A percentile compares a stretch with the other conserved stretches of the same genome.
These are phyloP conservation scores for Trematocara unimaculatum DNA, from an alignment of 2,113 vertebrate genomes.

Conservation along the genomic window DNA sequence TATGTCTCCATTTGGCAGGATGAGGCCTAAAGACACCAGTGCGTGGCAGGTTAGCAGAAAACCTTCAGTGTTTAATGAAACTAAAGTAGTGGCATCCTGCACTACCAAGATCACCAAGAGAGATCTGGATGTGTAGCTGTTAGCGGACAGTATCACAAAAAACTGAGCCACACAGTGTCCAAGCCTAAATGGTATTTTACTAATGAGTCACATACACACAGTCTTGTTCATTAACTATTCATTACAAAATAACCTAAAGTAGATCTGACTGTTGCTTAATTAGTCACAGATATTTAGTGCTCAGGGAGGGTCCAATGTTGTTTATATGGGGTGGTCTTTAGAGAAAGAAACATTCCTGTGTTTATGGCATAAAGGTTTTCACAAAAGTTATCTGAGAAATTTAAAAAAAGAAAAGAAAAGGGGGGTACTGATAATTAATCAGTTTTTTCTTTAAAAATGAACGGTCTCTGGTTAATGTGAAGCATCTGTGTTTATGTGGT, in stretches of 20 bases:
- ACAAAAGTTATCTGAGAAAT: background rate
- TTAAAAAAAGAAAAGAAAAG: rapidly evolving
- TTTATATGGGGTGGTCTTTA: background rate
- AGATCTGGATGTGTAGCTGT: background rate
- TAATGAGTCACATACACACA: background rate
- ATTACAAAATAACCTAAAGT: background rate
- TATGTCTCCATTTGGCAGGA: slow-evolving; percentile 91
- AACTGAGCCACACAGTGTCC: background rate
- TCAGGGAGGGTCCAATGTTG: background rate
- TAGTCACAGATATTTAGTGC: background rate
- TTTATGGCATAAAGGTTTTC: background rate
- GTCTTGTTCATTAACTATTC: background rate
- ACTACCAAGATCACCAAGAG: background rate
- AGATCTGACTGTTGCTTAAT: background rate
- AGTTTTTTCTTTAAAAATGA: background rate
- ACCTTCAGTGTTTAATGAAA: background rate
- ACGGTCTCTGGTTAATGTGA: background rate
- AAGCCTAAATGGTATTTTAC: background rate
- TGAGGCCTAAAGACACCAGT: slow-evolving; percentile 75
- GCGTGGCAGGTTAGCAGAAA: background rate
- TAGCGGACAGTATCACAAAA: background rate
- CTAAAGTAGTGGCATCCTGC: background rate
- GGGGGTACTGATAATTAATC: background rate
- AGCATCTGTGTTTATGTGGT: background rate
- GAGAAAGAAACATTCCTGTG: background rate